These are phyloP conservation scores for Mirounga angustirostris DNA, from an alignment of 2,113 vertebrate genomes.

Conservation along the genomic window DNA sequence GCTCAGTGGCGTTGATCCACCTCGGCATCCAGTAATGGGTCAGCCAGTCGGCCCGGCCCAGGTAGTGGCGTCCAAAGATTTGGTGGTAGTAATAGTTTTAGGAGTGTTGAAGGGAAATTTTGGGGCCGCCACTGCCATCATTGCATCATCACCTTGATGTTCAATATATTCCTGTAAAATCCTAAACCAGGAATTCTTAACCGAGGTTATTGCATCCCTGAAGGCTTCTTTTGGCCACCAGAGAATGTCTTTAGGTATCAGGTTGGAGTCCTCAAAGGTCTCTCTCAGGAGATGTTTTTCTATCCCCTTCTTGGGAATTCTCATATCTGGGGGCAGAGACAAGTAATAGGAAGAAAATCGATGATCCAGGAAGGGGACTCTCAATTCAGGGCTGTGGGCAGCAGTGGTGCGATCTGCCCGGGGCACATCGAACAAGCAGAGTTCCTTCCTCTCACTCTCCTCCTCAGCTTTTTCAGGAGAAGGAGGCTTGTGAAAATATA, in stretches of 20 bases:
- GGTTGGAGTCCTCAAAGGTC: constrained; percentile 91
- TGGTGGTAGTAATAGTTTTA: constrained; percentile 92
- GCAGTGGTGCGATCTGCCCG: no score
- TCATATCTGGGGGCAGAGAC: constrained; percentile 94
- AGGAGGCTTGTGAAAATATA: no score
- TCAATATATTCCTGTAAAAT: constrained; percentile 95
- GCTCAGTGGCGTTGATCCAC: constrained; percentile 94
- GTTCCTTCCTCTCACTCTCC: no score
- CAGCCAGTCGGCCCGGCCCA: constrained; percentile 89
- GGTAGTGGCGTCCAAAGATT: constrained; percentile 93
- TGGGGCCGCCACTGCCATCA: constrained; percentile 90
- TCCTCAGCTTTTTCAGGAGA: no score
- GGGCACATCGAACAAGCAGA: no score
- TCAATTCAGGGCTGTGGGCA: constrained; percentile 92
- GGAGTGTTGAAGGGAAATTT: constrained; percentile 93
- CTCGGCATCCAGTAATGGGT: constrained; percentile 97
- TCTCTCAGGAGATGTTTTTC: constrained; percentile 96
- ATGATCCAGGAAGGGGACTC: constrained; percentile 98
- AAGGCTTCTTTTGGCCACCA: constrained; percentile 98
- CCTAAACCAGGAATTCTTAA: constrained; percentile 96
- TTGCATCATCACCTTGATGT: constrained; percentile 91
- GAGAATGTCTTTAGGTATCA: constrained; percentile 96
- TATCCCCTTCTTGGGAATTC: constrained; percentile 93
- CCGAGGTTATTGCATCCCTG: constrained; percentile 94
- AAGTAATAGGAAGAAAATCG: constrained; percentile 95